Percentiles rank a stretch among this genome's conserved stretches.
These are phyloP conservation scores for Sarcophaga subvicina DNA, from an alignment of 2,888 invertebrate species.

Conservation along the genomic window DNA sequence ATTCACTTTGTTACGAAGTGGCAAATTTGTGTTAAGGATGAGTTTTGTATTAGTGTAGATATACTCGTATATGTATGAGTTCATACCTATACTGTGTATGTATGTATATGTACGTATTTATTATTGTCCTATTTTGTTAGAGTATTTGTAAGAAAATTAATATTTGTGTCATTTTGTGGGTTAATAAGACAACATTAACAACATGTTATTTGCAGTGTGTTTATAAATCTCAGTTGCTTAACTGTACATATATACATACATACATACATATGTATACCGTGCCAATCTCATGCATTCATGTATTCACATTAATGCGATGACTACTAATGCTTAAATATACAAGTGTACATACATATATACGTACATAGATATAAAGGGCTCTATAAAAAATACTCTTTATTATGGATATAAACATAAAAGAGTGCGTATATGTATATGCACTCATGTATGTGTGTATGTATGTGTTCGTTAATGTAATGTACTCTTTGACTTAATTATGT, in stretches of 20 bases:
- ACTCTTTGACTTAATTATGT: constrained; percentile 39
- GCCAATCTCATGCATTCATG: background rate
- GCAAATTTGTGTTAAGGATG: constrained; percentile 27
- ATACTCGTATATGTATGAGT: background rate
- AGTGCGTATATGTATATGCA: background rate
- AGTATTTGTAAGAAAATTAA: constrained; percentile 59
- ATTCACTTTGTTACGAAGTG: background rate
- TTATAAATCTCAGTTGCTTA: constrained; percentile 24
- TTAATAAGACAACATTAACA: constrained; percentile 75
- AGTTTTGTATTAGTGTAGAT: background rate
- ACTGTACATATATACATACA: background rate
- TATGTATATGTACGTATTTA: background rate
- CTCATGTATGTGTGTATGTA: background rate
- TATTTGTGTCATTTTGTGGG: constrained; percentile 69
- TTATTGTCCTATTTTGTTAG: constrained; percentile 21
- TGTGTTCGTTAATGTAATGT: constrained; percentile 24
- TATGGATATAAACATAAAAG: no score
- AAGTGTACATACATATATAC: background rate
- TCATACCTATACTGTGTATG: no score
- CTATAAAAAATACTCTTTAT: background rate
- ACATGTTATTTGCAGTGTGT: constrained; percentile 56
- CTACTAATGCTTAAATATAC: background rate
- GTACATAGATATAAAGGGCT: background rate
- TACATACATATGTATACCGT: background rate
- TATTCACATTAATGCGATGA: no score